These are phyloP conservation scores for Leptinotarsa juncta DNA, from an alignment of 2,888 invertebrate species.

Conservation along the genomic window DNA sequence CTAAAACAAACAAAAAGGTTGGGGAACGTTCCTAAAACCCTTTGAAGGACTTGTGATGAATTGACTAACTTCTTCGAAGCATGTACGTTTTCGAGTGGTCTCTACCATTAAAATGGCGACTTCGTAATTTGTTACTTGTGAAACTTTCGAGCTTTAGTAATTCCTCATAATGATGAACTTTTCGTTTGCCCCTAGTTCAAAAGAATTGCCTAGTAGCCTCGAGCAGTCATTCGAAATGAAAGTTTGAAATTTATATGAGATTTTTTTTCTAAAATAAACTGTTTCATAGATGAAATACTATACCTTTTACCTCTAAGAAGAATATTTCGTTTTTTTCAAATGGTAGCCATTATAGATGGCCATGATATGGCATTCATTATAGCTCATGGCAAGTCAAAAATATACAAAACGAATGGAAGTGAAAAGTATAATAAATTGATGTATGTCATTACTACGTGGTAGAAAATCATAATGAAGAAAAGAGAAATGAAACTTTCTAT, in stretches of 20 bases:
- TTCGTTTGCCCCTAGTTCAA: constrained; percentile 8
- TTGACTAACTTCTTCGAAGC: constrained; percentile 11
- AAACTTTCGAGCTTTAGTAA: constrained; percentile 9
- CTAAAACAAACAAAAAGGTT: constrained; percentile 10
- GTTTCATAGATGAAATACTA: background rate
- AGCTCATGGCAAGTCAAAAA: too few relatives aligned
- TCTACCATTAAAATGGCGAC: constrained; percentile 15
- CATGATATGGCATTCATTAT: too few relatives aligned
- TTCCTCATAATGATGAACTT: constrained; percentile 13
- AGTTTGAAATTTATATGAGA: background rate
- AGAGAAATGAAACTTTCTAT: too few relatives aligned
- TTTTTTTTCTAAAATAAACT: background rate
- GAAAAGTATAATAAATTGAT: too few relatives aligned
- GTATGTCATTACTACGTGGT: too few relatives aligned
- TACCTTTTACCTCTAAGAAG: too few relatives aligned
- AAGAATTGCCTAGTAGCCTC: constrained; percentile 5
- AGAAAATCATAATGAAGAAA: too few relatives aligned
- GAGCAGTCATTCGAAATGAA: background rate
- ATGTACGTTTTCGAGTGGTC: constrained; percentile 13
- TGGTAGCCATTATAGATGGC: too few relatives aligned
- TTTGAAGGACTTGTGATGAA: constrained; percentile 15
- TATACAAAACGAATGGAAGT: too few relatives aligned
- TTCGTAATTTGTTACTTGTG: constrained; percentile 6
- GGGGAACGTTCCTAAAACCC: background rate
- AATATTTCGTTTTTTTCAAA: too few relatives aligned